These are phyloP conservation scores for Pocota personata DNA, from an alignment of 2,888 invertebrate genomes.

Conservation along the genomic window DNA sequence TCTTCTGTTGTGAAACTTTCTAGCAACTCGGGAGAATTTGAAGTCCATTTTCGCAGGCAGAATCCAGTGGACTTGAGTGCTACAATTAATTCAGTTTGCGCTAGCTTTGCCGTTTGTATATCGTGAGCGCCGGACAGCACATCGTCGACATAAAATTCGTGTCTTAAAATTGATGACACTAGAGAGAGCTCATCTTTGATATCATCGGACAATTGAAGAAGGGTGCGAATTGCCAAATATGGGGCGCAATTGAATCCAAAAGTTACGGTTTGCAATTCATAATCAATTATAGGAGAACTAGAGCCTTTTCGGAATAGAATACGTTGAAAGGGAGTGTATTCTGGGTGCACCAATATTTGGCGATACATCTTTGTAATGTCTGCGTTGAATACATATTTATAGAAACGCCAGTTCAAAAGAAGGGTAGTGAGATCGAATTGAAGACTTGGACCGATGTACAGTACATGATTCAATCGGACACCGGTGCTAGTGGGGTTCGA, in stretches of 20 bases:
- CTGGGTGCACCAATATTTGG: background rate
- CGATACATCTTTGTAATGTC: background rate
- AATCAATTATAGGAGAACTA: background rate
- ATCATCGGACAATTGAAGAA: conserved; percentile 43
- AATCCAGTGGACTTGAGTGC: too few species aligned
- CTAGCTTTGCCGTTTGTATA: too few species aligned
- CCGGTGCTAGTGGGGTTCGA: too few species aligned
- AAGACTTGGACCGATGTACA: too few species aligned
- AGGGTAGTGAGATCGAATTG: too few species aligned
- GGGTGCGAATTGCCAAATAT: conserved; percentile 45
- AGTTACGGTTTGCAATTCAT: conserved; percentile 33
- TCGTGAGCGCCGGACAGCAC: background rate
- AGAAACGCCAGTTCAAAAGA: too few species aligned
- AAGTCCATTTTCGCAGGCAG: conserved; percentile 51
- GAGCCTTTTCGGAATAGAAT: background rate
- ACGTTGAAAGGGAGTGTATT: background rate
- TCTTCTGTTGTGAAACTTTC: background rate
- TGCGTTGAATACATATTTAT: too few species aligned
- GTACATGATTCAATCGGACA: too few species aligned
- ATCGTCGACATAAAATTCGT: conserved; percentile 36
- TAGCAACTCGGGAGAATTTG: too few species aligned
- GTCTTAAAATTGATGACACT: conserved; percentile 12
- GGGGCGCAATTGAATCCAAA: conserved; percentile 58
- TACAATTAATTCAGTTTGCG: too few species aligned
- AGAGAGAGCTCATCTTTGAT: background rate